These are phyloP conservation scores for Lampropteryx suffumata DNA, from an alignment of 2,888 invertebrate genomes.

Conservation along the genomic window DNA sequence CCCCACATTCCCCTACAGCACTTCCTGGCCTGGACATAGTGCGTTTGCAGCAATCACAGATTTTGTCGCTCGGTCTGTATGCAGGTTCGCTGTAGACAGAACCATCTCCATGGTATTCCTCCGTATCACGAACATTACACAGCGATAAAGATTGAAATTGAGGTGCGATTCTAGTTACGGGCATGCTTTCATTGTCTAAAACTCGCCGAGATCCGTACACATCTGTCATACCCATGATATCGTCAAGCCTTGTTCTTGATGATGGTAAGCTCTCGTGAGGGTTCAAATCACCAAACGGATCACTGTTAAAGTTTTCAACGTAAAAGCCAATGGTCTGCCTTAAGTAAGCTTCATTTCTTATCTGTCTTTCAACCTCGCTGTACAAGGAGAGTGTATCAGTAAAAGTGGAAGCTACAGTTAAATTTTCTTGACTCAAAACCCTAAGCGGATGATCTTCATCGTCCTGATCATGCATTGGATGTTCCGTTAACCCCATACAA, in stretches of 20 bases:
- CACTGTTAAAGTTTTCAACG: slow-evolving; percentile 74
- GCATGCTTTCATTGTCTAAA: slow-evolving; percentile 85
- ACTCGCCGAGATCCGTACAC: slow-evolving; percentile 90
- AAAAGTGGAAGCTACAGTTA: slow-evolving; percentile 95
- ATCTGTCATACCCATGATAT: slow-evolving; percentile 91
- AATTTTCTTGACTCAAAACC: slow-evolving; percentile 94
- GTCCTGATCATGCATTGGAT: slow-evolving; percentile 87
- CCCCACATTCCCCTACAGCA: slow-evolving; percentile 85
- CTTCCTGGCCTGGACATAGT: slow-evolving; percentile 87
- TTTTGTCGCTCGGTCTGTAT: slow-evolving; percentile 87
- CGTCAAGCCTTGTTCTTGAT: slow-evolving; percentile 87
- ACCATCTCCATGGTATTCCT: slow-evolving; percentile 87
- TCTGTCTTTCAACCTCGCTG: slow-evolving; percentile 86
- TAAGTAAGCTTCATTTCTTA: slow-evolving; percentile 84
- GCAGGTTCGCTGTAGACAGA: slow-evolving; percentile 95
- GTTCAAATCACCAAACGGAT: slow-evolving; percentile 63
- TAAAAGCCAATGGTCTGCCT: slow-evolving; percentile 82
- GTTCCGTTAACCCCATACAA: slow-evolving; percentile 89
- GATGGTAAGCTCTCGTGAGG: slow-evolving; percentile 76
- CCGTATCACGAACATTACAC: slow-evolving; percentile 87
- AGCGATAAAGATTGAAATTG: slow-evolving; percentile 88
- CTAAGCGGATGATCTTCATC: slow-evolving; percentile 93
- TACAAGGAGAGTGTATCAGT: slow-evolving; percentile 88
- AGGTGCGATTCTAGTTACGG: slow-evolving; percentile 80
- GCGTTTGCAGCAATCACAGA: slow-evolving; percentile 89